phyloP scores from a whole-genome alignment of 2,113 vertebrate species.

The Callithrix jacchus region DNA sequence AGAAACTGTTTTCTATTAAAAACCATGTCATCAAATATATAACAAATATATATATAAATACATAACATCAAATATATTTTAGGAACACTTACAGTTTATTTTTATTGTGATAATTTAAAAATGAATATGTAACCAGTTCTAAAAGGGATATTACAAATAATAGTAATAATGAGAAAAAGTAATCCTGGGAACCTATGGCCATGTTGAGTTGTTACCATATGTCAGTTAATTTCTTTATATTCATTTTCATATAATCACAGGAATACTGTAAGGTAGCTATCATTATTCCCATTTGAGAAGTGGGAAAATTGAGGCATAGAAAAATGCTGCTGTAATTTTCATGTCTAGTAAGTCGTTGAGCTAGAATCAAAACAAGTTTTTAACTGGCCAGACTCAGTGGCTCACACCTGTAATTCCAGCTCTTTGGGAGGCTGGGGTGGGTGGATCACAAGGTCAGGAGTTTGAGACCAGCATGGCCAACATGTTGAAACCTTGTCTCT shows the following conservation, averaged over 20 bases:
- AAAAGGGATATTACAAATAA: neutral
- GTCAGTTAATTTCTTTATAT: conserved; percentile 5
- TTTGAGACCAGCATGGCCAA: too few relatives aligned
- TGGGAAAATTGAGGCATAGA: neutral
- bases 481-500: too few relatives aligned
- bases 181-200: neutral
- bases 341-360: neutral
- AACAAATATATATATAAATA: too few relatives aligned
- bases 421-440: too few relatives aligned
- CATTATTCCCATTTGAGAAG: neutral
- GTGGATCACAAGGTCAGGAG: too few relatives aligned
- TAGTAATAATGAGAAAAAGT: neutral
- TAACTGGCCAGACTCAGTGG: neutral
- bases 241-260: neutral
- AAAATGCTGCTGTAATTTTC: neutral
- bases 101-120: conserved; percentile 7
- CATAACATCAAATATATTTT: too few relatives aligned
- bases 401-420: too few relatives aligned
- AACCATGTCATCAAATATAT: neutral
- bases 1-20: conserved; percentile 29
- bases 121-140: neutral
- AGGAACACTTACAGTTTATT: neutral
- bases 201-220: neutral
- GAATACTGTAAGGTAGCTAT: neutral
- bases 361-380: neutral